A percentile compares a stretch with the other conserved stretches of the same genome.
Evolutionary conservation across 2,797 vertebrate species (phyloP).

Genomic region (Channallabes apus): DNA sequence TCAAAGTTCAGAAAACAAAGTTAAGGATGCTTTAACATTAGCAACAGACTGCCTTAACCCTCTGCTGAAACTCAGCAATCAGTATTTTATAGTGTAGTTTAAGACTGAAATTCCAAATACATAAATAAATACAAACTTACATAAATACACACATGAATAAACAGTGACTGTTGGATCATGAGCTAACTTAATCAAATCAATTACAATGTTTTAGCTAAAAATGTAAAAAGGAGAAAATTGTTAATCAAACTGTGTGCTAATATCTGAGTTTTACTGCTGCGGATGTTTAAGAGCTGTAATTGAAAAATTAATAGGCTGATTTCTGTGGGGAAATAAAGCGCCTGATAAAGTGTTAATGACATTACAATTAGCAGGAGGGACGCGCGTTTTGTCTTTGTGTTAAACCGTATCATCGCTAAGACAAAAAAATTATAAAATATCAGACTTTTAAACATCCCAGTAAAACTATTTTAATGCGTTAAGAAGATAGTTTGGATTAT

Average conservation of each 20-base stretch:
- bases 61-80: slow-evolving; percentile 29
- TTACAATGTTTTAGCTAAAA: slow-evolving; percentile 52
- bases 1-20: not conserved
- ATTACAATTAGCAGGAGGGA: slow-evolving; percentile 44
- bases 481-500: not conserved
- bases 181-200: slow-evolving; percentile 43
- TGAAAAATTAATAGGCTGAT: slow-evolving; percentile 62
- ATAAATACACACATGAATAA: not conserved
- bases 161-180: not conserved
- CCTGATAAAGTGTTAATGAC: slow-evolving; percentile 50
- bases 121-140: not conserved
- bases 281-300: slow-evolving; percentile 55
- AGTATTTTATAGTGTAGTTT: slow-evolving; percentile 44
- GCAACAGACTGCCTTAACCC: not conserved
- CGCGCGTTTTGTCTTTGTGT: slow-evolving; percentile 31
- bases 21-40: not conserved
- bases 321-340: slow-evolving; percentile 56
- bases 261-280: slow-evolving; percentile 47
- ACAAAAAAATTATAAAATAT: not conserved
- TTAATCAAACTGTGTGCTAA: slow-evolving; percentile 60
- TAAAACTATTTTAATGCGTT: not conserved
- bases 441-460: slow-evolving; percentile 18
- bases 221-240: slow-evolving; percentile 51
- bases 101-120: slow-evolving; percentile 46
- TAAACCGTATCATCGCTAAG: not conserved